Evolutionary conservation across 2,888 invertebrate species (phyloP).

Genomic region (Falcaria lacertinaria): DNA sequence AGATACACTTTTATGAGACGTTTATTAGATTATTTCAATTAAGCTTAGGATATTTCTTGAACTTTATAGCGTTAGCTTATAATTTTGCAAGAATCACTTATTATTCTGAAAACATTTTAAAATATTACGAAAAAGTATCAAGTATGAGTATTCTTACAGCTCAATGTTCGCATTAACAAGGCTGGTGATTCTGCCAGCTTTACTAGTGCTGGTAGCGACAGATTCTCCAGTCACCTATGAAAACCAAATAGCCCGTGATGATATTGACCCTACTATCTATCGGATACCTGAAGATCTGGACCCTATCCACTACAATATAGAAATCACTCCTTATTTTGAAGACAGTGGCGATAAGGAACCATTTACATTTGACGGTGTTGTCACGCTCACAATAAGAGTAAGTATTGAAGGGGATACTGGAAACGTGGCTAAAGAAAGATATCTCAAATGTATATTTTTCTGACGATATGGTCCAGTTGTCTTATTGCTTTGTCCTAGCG

Average conservation of each 20-base stretch:
- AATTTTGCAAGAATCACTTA: too few species aligned
- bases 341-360: slow-evolving; percentile 37
- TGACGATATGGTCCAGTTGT: too few species aligned
- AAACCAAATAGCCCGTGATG: slow-evolving; percentile 21
- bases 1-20: too few species aligned
- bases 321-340: slow-evolving; percentile 75
- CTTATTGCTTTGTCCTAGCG: too few species aligned
- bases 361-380: slow-evolving; percentile 70
- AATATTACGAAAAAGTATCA: not conserved
- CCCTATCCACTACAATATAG: slow-evolving; percentile 75
- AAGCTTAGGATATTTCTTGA: too few species aligned
- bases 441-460: too few species aligned
- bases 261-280: slow-evolving; percentile 31
- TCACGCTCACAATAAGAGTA: slow-evolving; percentile 55
- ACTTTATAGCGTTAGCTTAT: too few species aligned
- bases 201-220: slow-evolving; percentile 35
- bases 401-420: slow-evolving; percentile 13
- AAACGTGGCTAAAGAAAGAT: too few species aligned
- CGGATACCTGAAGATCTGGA: slow-evolving; percentile 64
- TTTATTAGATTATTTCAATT: too few species aligned
- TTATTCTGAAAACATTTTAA: not conserved
- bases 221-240: slow-evolving; percentile 52
- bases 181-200: slow-evolving; percentile 36
- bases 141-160: slow-evolving; percentile 22
- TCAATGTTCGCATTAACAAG: slow-evolving; percentile 34